Percentiles rank a stretch among this genome's conserved stretches.
Conservation (phyloP, 1,140 invertebrate genomes). For the Pararge aegeria region DNA sequence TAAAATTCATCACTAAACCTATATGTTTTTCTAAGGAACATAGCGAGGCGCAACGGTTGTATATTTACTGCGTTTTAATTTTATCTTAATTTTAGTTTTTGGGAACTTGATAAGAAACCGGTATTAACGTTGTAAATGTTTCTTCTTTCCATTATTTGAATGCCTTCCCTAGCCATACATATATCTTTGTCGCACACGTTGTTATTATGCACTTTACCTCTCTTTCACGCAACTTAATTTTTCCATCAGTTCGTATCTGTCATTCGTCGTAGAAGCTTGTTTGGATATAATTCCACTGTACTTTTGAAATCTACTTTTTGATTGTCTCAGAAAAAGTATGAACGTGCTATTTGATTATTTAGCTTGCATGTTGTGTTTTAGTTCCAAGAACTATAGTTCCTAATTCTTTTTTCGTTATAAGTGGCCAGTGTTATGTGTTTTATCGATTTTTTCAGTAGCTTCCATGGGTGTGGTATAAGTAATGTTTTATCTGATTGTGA, state of each 20-base stretch:
- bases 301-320: background rate
- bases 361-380: background rate
- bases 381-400: background rate
- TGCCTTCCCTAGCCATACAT: conserved; percentile 39
- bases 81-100: background rate
- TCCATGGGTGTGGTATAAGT: conserved; percentile 55
- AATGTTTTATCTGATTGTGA: conserved; percentile 2
- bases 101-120: conserved; percentile 60
- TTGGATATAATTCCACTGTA: conserved; percentile 1
- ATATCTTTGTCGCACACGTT: conserved; percentile 37
- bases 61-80: too few species aligned
- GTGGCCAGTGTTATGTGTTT: background rate
- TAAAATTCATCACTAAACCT: too few species aligned
- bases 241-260: conserved; percentile 55
- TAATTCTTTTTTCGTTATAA: background rate
- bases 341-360: background rate
- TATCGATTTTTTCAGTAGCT: conserved; percentile 42
- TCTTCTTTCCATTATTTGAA: conserved; percentile 31
- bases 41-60: too few species aligned
- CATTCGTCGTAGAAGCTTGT: conserved; percentile 46
- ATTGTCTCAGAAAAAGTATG: conserved; percentile 13
- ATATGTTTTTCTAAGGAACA: too few species aligned
- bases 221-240: conserved; percentile 37
- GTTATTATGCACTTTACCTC: conserved; percentile 26
- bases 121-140: conserved; percentile 38